Conservation (phyloP, 92 coral and sea anemone genomes). For the Meandrina meandrites region DNA sequence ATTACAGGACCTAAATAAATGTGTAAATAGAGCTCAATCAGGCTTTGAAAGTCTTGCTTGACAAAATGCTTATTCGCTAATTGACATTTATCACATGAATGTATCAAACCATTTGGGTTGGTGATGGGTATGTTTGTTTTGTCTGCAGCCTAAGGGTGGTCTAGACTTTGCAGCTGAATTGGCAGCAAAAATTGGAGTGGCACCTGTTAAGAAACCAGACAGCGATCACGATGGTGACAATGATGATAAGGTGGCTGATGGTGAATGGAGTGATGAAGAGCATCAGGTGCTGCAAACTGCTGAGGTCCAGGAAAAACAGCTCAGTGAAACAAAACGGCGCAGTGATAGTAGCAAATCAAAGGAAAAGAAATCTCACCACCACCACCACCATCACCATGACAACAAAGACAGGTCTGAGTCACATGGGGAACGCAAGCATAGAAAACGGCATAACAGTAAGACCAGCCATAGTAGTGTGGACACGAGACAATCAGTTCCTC, state of each 20-base stretch:
- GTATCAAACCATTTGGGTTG: not conserved
- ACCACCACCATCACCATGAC: conserved; percentile 66
- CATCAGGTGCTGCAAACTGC: conserved; percentile 36
- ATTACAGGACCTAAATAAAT: too few species aligned
- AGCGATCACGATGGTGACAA: conserved; percentile 59
- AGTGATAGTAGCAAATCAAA: conserved; percentile 78
- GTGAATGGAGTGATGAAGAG: conserved; percentile 82
- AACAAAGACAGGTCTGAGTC: conserved; percentile 76
- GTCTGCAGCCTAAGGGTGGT: conserved; percentile 62
- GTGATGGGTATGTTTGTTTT: not conserved
- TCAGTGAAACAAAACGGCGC: conserved; percentile 60
- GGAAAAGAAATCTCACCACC: conserved; percentile 68
- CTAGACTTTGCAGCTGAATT: conserved; percentile 93
- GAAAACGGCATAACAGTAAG: conserved; percentile 71
- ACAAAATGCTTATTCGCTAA: too few species aligned
- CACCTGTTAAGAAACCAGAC: conserved; percentile 52
- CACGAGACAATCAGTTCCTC: conserved; percentile 46
- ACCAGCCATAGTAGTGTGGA: conserved; percentile 70
- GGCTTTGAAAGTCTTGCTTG: too few species aligned
- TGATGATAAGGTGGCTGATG: conserved; percentile 54
- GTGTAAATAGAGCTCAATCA: too few species aligned
- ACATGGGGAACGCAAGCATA: conserved; percentile 69
- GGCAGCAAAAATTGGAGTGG: conserved; percentile 86
- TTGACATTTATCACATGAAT: not conserved
- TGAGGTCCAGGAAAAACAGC: conserved; percentile 54